Percentiles rank a stretch among this genome's conserved stretches.
These are phyloP conservation scores for Trileptium ribeirensis DNA, from an alignment of 2,888 invertebrate species.

Conservation along the genomic window DNA sequence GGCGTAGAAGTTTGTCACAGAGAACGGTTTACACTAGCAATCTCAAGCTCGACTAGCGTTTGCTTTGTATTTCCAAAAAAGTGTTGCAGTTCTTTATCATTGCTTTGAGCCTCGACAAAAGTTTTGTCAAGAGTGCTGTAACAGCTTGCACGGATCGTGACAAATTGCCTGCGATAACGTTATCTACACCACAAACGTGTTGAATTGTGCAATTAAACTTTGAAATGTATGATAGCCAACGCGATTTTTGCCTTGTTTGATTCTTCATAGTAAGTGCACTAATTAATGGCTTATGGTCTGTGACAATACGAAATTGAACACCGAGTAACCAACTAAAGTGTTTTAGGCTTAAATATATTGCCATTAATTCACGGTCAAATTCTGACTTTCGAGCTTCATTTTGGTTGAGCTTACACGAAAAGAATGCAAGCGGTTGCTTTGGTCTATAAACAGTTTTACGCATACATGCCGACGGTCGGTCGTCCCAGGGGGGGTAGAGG, in stretches of 20 bases:
- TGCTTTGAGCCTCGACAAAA: neutral
- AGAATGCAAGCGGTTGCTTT: too few relatives aligned
- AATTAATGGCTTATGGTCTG: neutral
- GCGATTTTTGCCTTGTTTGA: neutral
- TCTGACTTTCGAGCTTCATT: neutral
- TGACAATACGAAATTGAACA: neutral
- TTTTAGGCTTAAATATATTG: constrained; percentile 5
- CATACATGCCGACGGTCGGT: too few relatives aligned
- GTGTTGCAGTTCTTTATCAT: neutral
- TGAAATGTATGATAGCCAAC: constrained; percentile 1
- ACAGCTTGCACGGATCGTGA: neutral
- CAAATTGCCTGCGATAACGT: neutral
- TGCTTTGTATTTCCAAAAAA: neutral
- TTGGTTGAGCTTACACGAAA: too few relatives aligned
- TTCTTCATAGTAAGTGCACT: constrained; percentile 2
- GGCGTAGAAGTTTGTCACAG: too few relatives aligned
- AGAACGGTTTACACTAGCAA: too few relatives aligned
- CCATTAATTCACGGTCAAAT: neutral
- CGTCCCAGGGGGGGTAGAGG: too few relatives aligned
- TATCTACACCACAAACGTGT: neutral
- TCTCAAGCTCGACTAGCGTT: too few relatives aligned
- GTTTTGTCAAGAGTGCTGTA: neutral
- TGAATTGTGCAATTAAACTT: neutral
- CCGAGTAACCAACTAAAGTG: constrained; percentile 1
- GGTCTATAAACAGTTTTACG: too few relatives aligned